Base-by-base conservation (phyloP, 2,113 vertebrate genomes). In the Paralichthys olivaceus region DNA sequence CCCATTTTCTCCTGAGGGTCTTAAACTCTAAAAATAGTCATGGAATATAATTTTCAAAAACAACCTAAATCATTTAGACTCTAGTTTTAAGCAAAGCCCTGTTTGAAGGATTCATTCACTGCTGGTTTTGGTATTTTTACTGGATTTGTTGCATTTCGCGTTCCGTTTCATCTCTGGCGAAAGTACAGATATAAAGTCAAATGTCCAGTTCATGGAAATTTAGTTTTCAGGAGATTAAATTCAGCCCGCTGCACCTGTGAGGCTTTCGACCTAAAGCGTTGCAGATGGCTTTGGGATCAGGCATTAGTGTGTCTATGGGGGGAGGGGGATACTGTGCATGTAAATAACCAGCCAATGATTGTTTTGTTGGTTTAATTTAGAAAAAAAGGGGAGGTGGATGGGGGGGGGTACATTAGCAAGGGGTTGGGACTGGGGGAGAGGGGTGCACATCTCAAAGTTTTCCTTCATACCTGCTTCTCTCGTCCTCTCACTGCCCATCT, bases 331-430 rank as follows among this genome's bases (percentile, higher is more conserved):
- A 89, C 81, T 91, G 84, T 92, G 90, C 92, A 92, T 93, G 92
- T 93, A 93, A 91, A 92, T 93, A 93, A 90, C 91, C 82, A 89
- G 91, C 86, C 86, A 89, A 89, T 92, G 85, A 93, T 90, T 89
- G 87, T 92, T 90, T 89, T 89, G 80, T 90, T 90, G 85, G 80
- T 91, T 87, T 29, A 53, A 85, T 87, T 90, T 91, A 84, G 83
- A 60, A 69, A 49, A 17, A 22, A 7, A 22, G 2, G 14, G 4
- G 15, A 13, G 43, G 15, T 17, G 43, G 43, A 13, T 14, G 45
- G 45, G 14, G 14, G 59, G 70, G 76, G 43, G 51, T 83, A 66
- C 64, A 79, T 84, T 87, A 69, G 53, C 43, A 72, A 61, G 65
- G 19, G 78, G 82, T 75, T 59, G 28, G 79, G 72, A 23, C 29